Evolutionary conservation across 2,797 vertebrate genomes (phyloP), one percentile per base, ranked within the genome.

Genomic region (Champsocephalus esox): DNA sequence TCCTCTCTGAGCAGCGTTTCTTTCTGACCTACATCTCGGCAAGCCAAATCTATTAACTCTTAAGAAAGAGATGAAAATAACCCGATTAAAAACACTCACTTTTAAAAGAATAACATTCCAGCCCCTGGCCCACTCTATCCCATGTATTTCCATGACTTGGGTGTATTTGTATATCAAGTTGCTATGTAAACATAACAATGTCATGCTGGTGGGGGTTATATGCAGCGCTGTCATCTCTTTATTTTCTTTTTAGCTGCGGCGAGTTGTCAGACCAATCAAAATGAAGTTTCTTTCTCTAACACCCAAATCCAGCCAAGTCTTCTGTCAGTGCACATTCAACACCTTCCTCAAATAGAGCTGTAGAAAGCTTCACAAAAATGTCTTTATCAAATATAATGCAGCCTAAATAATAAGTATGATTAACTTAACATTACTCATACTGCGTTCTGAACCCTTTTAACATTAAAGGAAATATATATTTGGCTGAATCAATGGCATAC

Each of bases 171-270:
- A 87, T 94, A 93, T 93, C 86, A 83, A 90, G 95, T 95, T 95
- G 93, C 94, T 92, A 95, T 95, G 94, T 93, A 94, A 95, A 95
- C 94, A 94, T 92, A 93, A 93, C 93, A 94, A 82, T 91, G 93
- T 91, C 86, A 85, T 9, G 77, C 90, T 51, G 54, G 63, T 21
- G 72, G 79, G 88, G 87, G 83, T 82, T 81, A 56, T 76, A 68
- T 81, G 50, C 80, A 87, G 83, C 45, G 7, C 79, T 92, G 86
- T 87, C 79, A 88, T 89, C 85, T 78, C 80, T 92, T 88, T 86
- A 87, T 89, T 90, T 90, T 89, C 81, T 84, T 84, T 90, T 69
- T 65, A 77, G 76, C 79, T 73, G 82, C 51, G 50, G 83, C 60
- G 78, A 77, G 84, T 28, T 68, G 43, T 91, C 79, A 76, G 79